A percentile compares a stretch with the other conserved stretches of the same genome.
Evolutionary conservation across 2,113 vertebrate genomes (phyloP).

Genomic region (Ranitomeya variabilis): DNA sequence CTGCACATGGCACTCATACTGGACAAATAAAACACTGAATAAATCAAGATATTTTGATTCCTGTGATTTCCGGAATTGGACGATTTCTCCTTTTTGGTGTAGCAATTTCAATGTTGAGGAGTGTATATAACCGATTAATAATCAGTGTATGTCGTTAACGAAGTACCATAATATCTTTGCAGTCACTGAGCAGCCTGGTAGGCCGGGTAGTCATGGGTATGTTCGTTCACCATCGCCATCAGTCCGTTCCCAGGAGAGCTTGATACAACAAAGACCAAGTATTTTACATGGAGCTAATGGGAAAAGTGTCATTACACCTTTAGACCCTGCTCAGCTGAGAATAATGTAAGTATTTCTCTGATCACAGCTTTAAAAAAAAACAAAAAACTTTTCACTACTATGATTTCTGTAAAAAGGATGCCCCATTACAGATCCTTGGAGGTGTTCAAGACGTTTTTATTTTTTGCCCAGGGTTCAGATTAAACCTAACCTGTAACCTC

Average conservation of each 20-base stretch:
- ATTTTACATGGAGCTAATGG: slow-evolving; percentile 93
- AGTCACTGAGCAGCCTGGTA: slow-evolving; percentile 85
- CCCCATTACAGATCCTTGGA: too few species aligned
- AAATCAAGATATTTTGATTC: too few species aligned
- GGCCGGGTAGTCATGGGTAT: slow-evolving; percentile 87
- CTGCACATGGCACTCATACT: too few species aligned
- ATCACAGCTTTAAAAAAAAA: neutral
- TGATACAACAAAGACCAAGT: slow-evolving; percentile 92
- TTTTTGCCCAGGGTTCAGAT: neutral
- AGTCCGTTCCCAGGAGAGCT: slow-evolving; percentile 85
- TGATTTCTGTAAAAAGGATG: too few species aligned
- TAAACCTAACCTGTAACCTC: neutral
- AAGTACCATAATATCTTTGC: neutral
- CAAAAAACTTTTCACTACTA: neutral
- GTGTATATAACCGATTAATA: neutral
- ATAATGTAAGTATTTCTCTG: slow-evolving; percentile 80
- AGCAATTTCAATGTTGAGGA: too few species aligned
- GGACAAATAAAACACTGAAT: too few species aligned
- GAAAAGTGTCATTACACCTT: slow-evolving; percentile 93
- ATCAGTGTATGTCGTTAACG: neutral
- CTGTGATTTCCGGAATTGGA: too few species aligned
- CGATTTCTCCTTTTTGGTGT: too few species aligned
- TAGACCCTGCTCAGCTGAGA: slow-evolving; percentile 78
- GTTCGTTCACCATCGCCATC: slow-evolving; percentile 91
- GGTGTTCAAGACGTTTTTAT: too few species aligned